These are phyloP conservation scores for Oligia strigilis DNA, from an alignment of 2,888 invertebrate species.

Conservation along the genomic window DNA sequence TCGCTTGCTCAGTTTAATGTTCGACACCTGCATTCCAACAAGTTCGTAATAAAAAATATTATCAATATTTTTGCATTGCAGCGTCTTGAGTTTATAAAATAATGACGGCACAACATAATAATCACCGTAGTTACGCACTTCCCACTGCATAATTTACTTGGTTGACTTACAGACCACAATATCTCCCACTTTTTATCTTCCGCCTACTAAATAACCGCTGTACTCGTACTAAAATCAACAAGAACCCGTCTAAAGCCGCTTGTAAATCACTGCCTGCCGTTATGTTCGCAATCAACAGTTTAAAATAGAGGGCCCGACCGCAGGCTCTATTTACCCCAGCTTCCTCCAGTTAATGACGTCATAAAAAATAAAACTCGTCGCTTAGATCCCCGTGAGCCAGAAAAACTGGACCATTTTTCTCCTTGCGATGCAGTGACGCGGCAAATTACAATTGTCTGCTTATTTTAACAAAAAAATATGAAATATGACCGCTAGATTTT, in stretches of 20 bases:
- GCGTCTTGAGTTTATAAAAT: background rate
- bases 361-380: conserved; percentile 87
- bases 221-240: conserved; percentile 62
- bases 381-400: conserved; percentile 77
- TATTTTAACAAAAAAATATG: conserved; percentile 63
- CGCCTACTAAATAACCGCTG: conserved; percentile 56
- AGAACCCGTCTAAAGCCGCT: conserved; percentile 62
- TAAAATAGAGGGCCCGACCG: conserved; percentile 79
- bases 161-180: conserved; percentile 49
- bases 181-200: conserved; percentile 51
- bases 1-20: conserved; percentile 3
- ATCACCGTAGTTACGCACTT: conserved; percentile 29
- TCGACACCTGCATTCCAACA: background rate
- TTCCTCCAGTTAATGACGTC: conserved; percentile 88
- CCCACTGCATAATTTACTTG: conserved; percentile 34
- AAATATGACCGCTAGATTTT: conserved; percentile 57
- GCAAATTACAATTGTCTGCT: conserved; percentile 83
- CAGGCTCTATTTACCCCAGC: conserved; percentile 83
- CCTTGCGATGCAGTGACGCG: conserved; percentile 78
- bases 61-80: background rate
- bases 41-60: background rate
- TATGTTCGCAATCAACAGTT: conserved; percentile 81
- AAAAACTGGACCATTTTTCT: conserved; percentile 80
- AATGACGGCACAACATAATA: conserved; percentile 10
- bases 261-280: conserved; percentile 69